These are phyloP conservation scores for Bombus confusus DNA, from an alignment of 1,140 invertebrate genomes.

Conservation along the genomic window DNA sequence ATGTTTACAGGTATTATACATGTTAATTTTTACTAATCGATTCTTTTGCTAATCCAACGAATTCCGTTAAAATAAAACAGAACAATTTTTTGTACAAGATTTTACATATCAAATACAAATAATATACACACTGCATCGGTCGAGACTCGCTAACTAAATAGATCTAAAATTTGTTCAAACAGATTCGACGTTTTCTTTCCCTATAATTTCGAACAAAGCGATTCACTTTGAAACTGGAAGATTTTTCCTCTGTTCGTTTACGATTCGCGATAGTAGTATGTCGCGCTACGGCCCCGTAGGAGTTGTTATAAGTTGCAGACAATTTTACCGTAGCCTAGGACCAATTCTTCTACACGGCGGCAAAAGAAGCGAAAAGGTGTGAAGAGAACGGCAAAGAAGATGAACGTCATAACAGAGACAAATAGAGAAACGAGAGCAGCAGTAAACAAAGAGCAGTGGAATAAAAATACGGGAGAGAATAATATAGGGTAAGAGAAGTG, in stretches of 20 bases:
- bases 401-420: conserved; percentile 1
- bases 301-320: conserved; percentile 29
- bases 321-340: background rate
- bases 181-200: background rate
- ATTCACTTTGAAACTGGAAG: background rate
- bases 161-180: background rate
- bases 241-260: background rate
- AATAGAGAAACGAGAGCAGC: background rate
- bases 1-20: background rate
- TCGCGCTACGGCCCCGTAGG: too few species aligned
- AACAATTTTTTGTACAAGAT: too few species aligned
- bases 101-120: too few species aligned
- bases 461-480: conserved; percentile 31
- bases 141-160: background rate
- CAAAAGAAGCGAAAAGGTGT: background rate
- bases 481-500: conserved; percentile 27
- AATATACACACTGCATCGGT: background rate
- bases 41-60: background rate
- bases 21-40: background rate
- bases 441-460: conserved; percentile 6
- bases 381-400: conserved; percentile 13
- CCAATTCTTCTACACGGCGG: background rate
- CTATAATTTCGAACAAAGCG: background rate
- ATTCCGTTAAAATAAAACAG: background rate
- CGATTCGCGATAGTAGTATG: background rate